These are phyloP conservation scores for Limnephilus rhombicus DNA, from an alignment of 2,888 invertebrate species.

Conservation along the genomic window DNA sequence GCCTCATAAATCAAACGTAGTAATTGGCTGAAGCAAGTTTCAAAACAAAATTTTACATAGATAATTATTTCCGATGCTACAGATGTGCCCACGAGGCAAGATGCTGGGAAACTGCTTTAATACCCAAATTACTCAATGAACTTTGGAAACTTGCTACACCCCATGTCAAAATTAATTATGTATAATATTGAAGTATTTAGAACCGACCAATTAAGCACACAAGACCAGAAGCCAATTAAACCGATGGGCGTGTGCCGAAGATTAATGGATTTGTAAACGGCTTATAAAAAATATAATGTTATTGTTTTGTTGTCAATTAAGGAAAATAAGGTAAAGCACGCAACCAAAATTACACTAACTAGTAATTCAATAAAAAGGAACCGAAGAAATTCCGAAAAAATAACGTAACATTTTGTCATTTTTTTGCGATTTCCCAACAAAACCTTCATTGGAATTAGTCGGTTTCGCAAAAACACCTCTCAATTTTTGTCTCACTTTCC, in stretches of 20 bases:
- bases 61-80: slow-evolving; percentile 7
- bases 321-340: background rate
- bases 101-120: background rate
- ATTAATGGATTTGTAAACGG: background rate
- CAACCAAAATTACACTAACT: background rate
- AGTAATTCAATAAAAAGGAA: background rate
- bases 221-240: background rate
- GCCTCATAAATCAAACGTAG: background rate
- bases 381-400: no score
- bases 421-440: no score
- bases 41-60: background rate
- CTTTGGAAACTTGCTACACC: slow-evolving; percentile 5
- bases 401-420: no score
- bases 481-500: no score
- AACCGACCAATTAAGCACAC: background rate
- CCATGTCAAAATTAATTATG: background rate
- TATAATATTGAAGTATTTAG: background rate
- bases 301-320: background rate
- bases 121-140: slow-evolving; percentile 9
- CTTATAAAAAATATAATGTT: background rate
- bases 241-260: background rate
- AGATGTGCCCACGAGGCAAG: slow-evolving; percentile 8
- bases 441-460: no score
- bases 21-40: slow-evolving; percentile 17
- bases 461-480: no score